Evolutionary conservation across 2,113 vertebrate genomes (phyloP).

Genomic region (Indicator indicator): DNA sequence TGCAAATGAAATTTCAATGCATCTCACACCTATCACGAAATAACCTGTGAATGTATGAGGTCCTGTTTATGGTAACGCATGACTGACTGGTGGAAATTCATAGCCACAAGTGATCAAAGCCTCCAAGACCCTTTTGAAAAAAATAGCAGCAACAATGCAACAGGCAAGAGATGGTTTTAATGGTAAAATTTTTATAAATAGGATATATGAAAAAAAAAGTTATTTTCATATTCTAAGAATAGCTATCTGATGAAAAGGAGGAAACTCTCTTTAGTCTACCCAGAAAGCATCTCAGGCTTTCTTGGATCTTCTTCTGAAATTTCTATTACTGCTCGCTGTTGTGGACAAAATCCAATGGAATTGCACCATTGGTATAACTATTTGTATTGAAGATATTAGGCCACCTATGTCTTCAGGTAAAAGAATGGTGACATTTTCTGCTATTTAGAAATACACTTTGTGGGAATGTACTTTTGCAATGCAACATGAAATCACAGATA

Average conservation of each 20-base stretch:
- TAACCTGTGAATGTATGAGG: background rate
- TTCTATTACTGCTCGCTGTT: background rate
- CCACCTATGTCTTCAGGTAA: background rate
- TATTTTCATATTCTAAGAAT: background rate
- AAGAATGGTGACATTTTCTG: slow-evolving; percentile 12
- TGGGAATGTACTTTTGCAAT: slow-evolving; percentile 29
- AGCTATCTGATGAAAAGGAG: background rate
- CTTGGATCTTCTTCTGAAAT: background rate
- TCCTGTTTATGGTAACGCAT: background rate
- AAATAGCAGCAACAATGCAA: background rate
- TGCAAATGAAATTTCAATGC: background rate
- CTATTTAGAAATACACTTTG: slow-evolving; percentile 32
- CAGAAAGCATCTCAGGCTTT: background rate
- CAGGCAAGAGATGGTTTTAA: background rate
- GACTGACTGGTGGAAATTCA: background rate
- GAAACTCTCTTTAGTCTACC: background rate
- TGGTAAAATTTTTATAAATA: background rate
- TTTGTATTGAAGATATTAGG: background rate
- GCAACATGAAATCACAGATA: slow-evolving; percentile 34
- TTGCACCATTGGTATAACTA: background rate
- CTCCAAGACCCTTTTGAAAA: background rate
- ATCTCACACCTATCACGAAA: background rate
- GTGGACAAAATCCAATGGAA: background rate
- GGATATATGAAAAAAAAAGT: background rate
- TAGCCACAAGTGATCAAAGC: background rate